Percentiles rank a stretch among this genome's conserved stretches.
These are phyloP conservation scores for Coelinius sp. DNA, from an alignment of 2,888 invertebrate species.

Conservation along the genomic window DNA sequence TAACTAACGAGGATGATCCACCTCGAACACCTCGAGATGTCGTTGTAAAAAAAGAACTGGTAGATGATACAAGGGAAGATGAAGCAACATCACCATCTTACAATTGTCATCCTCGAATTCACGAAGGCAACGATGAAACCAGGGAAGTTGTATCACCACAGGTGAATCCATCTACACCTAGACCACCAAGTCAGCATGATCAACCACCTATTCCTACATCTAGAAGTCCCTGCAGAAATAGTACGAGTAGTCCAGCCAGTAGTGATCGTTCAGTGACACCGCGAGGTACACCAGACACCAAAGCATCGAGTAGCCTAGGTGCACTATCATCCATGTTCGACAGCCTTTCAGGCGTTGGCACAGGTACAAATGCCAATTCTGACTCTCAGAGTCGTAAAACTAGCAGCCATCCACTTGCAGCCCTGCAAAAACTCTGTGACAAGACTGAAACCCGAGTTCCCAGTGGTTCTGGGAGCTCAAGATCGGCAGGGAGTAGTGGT, in stretches of 20 bases:
- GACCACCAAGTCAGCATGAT: slow-evolving; percentile 71
- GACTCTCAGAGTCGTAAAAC: slow-evolving; percentile 77
- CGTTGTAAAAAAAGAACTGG: slow-evolving; percentile 77
- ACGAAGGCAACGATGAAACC: slow-evolving; percentile 67
- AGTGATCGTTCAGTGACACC: slow-evolving; percentile 85
- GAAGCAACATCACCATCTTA: slow-evolving; percentile 65
- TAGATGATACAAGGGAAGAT: slow-evolving; percentile 74
- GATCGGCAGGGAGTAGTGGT: slow-evolving; percentile 67
- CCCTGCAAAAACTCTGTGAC: slow-evolving; percentile 95
- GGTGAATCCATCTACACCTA: slow-evolving; percentile 71
- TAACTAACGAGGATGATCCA: slow-evolving; percentile 71
- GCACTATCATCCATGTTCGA: slow-evolving; percentile 93
- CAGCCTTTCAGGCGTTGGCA: slow-evolving; percentile 79
- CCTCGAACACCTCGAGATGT: slow-evolving; percentile 71
- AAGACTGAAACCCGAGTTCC: slow-evolving; percentile 88
- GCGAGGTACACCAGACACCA: slow-evolving; percentile 76
- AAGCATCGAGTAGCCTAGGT: slow-evolving; percentile 78
- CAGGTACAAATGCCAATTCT: slow-evolving; percentile 61
- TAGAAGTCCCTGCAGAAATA: slow-evolving; percentile 77
- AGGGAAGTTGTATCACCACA: slow-evolving; percentile 66
- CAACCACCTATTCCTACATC: slow-evolving; percentile 65
- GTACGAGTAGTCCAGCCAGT: slow-evolving; percentile 81
- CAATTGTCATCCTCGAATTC: slow-evolving; percentile 58
- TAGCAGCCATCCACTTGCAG: slow-evolving; percentile 92
- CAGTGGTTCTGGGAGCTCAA: slow-evolving; percentile 60